phyloP scores from a whole-genome alignment of 2,888 invertebrate species.

The Terebella lapidaria region DNA sequence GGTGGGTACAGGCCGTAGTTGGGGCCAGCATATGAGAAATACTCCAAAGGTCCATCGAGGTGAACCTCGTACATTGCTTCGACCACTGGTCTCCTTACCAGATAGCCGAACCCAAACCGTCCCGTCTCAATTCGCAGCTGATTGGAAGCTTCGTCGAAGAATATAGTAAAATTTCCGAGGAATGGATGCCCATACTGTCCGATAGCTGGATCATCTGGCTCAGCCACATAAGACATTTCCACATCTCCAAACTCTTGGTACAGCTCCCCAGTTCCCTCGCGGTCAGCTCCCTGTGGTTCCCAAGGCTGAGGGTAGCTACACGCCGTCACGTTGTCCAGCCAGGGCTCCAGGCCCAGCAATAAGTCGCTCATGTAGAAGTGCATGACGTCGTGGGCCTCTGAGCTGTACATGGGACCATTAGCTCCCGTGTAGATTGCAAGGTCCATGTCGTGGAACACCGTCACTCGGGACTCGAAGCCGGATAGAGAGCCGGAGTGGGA shows the following conservation, averaged over 20 bases:
- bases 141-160: neutral
- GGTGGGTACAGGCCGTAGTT: neutral
- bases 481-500: neutral
- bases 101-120: neutral
- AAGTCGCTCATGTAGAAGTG: constrained; percentile 29
- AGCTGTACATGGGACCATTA: neutral
- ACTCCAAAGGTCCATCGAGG: neutral
- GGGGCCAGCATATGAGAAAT: neutral
- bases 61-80: neutral
- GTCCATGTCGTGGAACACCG: neutral
- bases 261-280: neutral
- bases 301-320: constrained; percentile 39
- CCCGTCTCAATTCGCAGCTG: neutral
- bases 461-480: constrained; percentile 1
- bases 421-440: constrained; percentile 4
- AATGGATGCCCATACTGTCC: neutral
- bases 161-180: neutral
- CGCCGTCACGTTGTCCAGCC: constrained; percentile 35
- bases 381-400: neutral
- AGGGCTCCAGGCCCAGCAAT: constrained; percentile 32
- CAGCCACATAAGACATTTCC: neutral
- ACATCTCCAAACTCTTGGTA: neutral
- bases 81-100: neutral
- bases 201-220: neutral
- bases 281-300: neutral